A percentile compares a stretch with the other conserved stretches of the same genome.
Evolutionary conservation across 2,797 vertebrate species (phyloP).

Genomic region (Ispidina picta): DNA sequence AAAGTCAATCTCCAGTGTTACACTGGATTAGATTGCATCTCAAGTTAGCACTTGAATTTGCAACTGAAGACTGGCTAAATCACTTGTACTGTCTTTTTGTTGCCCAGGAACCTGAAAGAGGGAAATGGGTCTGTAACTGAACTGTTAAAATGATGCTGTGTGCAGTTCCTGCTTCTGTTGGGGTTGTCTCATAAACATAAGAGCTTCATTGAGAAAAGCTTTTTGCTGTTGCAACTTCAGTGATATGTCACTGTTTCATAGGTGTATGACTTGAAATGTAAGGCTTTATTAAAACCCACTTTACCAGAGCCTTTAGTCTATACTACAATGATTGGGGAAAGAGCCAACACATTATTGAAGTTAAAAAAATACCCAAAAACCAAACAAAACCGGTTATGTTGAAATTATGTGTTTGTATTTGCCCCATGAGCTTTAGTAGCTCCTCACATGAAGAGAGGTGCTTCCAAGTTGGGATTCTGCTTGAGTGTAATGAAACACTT

Average conservation of each 20-base stretch:
- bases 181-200: not conserved
- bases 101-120: not conserved
- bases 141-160: not conserved
- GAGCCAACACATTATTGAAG: not conserved
- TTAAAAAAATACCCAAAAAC: not conserved
- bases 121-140: not conserved
- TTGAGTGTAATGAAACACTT: not conserved
- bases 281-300: not conserved
- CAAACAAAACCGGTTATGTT: not conserved
- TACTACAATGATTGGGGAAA: not conserved
- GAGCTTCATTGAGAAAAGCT: not conserved
- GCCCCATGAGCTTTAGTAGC: not conserved
- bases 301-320: not conserved
- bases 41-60: not conserved
- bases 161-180: not conserved
- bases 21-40: not conserved
- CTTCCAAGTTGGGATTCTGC: not conserved
- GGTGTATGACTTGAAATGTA: not conserved
- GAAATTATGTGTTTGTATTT: not conserved
- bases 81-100: not conserved
- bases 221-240: not conserved
- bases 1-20: not conserved
- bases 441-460: not conserved
- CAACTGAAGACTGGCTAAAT: not conserved
- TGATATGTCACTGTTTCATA: not conserved